Evolutionary conservation across 2,888 invertebrate genomes (phyloP), one percentile per base, ranked within the genome.

Genomic region (Harpalus rubripes): DNA sequence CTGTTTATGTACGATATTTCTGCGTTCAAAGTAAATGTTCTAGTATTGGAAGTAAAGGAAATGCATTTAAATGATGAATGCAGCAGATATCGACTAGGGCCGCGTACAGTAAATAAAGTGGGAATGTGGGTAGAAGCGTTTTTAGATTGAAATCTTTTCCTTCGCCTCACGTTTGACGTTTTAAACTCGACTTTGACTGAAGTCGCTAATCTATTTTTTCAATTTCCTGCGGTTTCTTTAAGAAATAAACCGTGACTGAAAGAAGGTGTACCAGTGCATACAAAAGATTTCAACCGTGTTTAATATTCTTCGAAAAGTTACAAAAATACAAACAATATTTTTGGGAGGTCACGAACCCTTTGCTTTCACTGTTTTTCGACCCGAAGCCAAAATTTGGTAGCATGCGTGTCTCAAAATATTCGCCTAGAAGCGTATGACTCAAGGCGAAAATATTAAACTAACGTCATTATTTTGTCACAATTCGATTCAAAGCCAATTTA

Each of bases 151-250:
- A 63, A 63, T 63, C 63, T 22, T 26, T 22, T 18, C 7, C 63
- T 22, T 26, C 63, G 18, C 16, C 22, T 63, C 8, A 63, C 63
- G 63, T 63, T 63, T 63, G 63, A 7, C 63, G 63, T 22, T 63
- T 26, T 26, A 59, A 59, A 59, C 59, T 16, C 59, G 18, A 16
- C 16, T 16, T 15, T 16, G 58, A 58, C 58, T 58, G 15, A 59
- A 59, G 18, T 16, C 59, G 59, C 59, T 59, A 59, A 59, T 59
- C 59, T 59, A 59, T 59, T 59, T 59, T 59, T 59, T 59, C 59
- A 16, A 59, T 59, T 59, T 59, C 59, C 59, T n/a, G 56, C 59
- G 2, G 59, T 59, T 59, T 59, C 59, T 59, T 59, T 52, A 12
- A 52, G 44, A 52, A 12, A 52, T 52, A 52, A 8, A 52, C 44